phyloP scores from a whole-genome alignment of 2,797 vertebrate genomes.

The Paratrypauchen microcephalus region DNA sequence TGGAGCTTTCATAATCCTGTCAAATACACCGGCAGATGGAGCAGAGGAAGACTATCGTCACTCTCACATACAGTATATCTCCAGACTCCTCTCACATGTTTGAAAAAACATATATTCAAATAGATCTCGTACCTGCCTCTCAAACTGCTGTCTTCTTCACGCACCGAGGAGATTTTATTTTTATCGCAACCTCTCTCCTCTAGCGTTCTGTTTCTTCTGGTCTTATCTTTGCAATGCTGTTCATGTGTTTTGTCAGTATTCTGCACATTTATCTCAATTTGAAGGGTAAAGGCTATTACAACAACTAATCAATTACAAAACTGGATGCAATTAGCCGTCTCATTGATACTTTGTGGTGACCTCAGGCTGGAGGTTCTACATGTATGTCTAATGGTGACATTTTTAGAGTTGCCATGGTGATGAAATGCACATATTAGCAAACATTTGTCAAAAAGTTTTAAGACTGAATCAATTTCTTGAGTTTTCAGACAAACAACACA shows the following conservation, averaged over 20 bases:
- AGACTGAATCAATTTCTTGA: too few species aligned
- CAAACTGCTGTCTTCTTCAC: neutral
- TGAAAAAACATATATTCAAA: conserved; percentile 22
- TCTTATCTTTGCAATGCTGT: neutral
- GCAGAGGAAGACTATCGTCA: conserved; percentile 52
- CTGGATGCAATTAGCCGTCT: too few species aligned
- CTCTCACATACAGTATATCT: conserved; percentile 61
- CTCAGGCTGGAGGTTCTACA: too few species aligned
- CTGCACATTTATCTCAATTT: neutral
- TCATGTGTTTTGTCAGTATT: conserved; percentile 12
- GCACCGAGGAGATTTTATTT: conserved; percentile 38
- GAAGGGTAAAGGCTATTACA: neutral
- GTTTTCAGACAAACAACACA: too few species aligned
- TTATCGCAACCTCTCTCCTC: conserved; percentile 25
- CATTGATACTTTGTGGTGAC: too few species aligned
- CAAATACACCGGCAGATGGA: conserved; percentile 72
- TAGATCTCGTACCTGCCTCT: conserved; percentile 11
- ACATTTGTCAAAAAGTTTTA: too few species aligned
- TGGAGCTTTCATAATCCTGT: conserved; percentile 49
- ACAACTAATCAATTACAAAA: too few species aligned
- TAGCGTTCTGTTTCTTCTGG: conserved; percentile 24
- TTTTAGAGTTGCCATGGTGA: too few species aligned
- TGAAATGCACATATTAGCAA: too few species aligned
- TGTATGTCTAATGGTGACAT: too few species aligned
- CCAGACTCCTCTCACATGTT: conserved; percentile 26